Conservation (phyloP, 1,140 invertebrate genomes). For the Trichonephila clavipes region DNA sequence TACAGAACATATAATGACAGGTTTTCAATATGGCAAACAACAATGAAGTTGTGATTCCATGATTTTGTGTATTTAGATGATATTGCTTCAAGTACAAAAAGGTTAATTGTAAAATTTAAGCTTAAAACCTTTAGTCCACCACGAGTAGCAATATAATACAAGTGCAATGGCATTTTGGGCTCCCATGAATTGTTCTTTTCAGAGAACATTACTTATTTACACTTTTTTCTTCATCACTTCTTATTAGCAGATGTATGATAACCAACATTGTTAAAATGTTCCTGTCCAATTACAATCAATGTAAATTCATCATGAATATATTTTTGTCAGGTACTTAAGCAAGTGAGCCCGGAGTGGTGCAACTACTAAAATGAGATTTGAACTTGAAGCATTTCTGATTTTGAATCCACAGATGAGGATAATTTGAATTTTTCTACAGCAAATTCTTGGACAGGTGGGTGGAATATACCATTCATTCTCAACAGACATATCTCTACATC, state of each 20-base stretch:
- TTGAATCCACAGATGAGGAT: not conserved
- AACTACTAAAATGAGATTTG: conserved; percentile 54
- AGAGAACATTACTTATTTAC: not conserved
- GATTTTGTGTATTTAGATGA: conserved; percentile 5
- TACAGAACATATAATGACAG: conserved; percentile 34
- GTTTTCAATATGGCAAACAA: conserved; percentile 28
- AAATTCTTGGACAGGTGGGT: conserved; percentile 30
- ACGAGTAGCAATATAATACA: conserved; percentile 60
- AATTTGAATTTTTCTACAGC: not conserved
- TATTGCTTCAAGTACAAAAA: conserved; percentile 65
- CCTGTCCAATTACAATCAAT: not conserved
- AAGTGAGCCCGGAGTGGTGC: conserved; percentile 46
- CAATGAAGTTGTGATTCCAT: conserved; percentile 37
- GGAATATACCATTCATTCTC: not conserved
- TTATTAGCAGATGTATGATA: not conserved
- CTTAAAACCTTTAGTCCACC: conserved; percentile 65
- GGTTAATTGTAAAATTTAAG: conserved; percentile 67
- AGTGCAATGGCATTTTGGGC: conserved; percentile 66
- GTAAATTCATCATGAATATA: not conserved
- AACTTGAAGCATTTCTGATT: conserved; percentile 24
- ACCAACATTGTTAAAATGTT: conserved; percentile 3
- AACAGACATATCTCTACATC: conserved; percentile 18
- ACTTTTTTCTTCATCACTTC: not conserved
- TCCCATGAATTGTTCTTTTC: conserved; percentile 6
- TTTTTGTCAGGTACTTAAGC: conserved; percentile 58